These are phyloP conservation scores for Leuciscus idus DNA, from an alignment of 2,113 vertebrate genomes.

Conservation along the genomic window DNA sequence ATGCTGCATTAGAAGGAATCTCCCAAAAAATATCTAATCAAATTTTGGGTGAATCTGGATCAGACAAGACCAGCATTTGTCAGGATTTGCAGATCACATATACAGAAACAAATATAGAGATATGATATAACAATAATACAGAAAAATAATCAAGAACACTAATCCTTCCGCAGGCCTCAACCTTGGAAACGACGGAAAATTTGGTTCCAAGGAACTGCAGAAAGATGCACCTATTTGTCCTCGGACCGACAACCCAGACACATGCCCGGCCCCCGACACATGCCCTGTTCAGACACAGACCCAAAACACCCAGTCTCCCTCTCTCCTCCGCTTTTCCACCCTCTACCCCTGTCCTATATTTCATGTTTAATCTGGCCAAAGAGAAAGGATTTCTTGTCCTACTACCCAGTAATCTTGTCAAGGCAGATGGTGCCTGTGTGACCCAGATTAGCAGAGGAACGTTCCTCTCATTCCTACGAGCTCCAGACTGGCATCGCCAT, in stretches of 20 bases:
- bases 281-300: background rate
- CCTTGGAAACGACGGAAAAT: background rate
- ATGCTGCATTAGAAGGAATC: background rate
- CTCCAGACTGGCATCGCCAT: conserved; percentile 36
- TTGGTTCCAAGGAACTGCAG: background rate
- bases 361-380: conserved; percentile 77
- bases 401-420: conserved; percentile 79
- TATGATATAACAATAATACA: conserved; percentile 9
- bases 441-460: conserved; percentile 70
- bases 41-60: background rate
- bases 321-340: background rate
- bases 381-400: conserved; percentile 76
- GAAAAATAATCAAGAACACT: background rate
- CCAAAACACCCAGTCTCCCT: background rate
- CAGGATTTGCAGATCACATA: background rate
- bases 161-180: background rate
- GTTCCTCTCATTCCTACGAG: conserved; percentile 34
- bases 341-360: conserved; percentile 75
- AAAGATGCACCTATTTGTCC: conserved; percentile 1
- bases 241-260: background rate
- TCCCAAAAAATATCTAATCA: background rate
- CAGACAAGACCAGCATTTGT: conserved; percentile 16
- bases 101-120: background rate
- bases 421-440: conserved; percentile 75
- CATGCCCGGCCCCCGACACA: background rate